These are phyloP conservation scores for Molossus alvarezi DNA, from an alignment of 2,797 vertebrate genomes.

Conservation along the genomic window DNA sequence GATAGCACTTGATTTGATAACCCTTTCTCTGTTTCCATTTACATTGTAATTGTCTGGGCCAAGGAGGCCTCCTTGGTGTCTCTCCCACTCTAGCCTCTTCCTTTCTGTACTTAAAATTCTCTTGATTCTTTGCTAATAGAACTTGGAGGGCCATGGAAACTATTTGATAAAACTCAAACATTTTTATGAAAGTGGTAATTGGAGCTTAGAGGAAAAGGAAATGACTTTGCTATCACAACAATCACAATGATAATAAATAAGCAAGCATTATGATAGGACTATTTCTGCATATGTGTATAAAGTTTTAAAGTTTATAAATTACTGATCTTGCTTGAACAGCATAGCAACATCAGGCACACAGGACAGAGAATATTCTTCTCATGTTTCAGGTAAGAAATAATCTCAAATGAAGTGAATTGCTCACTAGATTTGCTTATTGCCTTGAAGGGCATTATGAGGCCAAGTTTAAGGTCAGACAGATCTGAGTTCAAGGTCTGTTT, in stretches of 20 bases:
- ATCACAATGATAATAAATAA: slow-evolving; percentile 67
- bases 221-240: slow-evolving; percentile 74
- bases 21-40: slow-evolving; percentile 34
- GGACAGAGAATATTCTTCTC: slow-evolving; percentile 20
- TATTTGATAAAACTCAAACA: slow-evolving; percentile 69
- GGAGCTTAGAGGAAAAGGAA: slow-evolving; percentile 73
- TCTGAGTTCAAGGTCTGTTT: background rate
- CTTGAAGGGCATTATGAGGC: slow-evolving; percentile 14
- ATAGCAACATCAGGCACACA: slow-evolving; percentile 45
- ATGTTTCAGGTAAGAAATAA: slow-evolving; percentile 58
- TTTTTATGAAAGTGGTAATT: slow-evolving; percentile 76
- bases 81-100: background rate
- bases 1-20: slow-evolving; percentile 25
- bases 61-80: background rate
- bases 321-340: slow-evolving; percentile 33
- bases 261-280: slow-evolving; percentile 66
- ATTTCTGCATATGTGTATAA: slow-evolving; percentile 37
- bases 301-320: slow-evolving; percentile 63
- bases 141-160: slow-evolving; percentile 32
- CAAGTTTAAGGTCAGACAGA: background rate
- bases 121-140: slow-evolving; percentile 62
- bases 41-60: background rate
- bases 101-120: slow-evolving; percentile 57
- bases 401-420: slow-evolving; percentile 6
- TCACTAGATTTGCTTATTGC: slow-evolving; percentile 2